phyloP scores from a whole-genome alignment of 2,888 invertebrate species.

The Nowickia ferox region DNA sequence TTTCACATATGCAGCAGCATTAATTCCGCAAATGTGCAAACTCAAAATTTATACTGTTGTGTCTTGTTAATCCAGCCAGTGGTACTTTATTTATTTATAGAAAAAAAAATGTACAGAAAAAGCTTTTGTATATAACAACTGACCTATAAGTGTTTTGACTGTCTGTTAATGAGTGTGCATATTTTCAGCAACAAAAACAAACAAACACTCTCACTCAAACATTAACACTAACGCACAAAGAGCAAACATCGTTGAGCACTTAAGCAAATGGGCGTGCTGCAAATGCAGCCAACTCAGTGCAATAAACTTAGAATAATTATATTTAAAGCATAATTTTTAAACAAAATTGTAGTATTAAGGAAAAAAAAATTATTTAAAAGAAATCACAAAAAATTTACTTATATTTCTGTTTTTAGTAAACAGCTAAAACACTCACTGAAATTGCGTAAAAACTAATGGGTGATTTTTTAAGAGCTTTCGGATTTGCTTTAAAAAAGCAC shows the following conservation, averaged over 20 bases:
- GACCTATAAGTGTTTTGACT: constrained; percentile 63
- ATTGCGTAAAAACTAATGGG: too few species aligned
- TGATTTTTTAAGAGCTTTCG: too few species aligned
- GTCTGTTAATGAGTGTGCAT: constrained; percentile 42
- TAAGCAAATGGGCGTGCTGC: too few species aligned
- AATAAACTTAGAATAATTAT: too few species aligned
- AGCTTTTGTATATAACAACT: constrained; percentile 54
- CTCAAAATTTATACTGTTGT: constrained; percentile 4
- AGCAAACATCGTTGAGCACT: constrained; percentile 41
- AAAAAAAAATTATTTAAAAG: too few species aligned
- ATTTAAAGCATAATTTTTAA: too few species aligned
- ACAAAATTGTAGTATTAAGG: too few species aligned
- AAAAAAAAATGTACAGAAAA: constrained; percentile 44
- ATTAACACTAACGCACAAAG: constrained; percentile 1
- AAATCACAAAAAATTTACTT: too few species aligned
- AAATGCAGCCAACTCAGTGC: too few species aligned
- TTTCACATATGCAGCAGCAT: constrained; percentile 22
- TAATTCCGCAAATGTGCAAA: neutral
- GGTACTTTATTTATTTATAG: constrained; percentile 59
- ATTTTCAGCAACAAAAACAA: constrained; percentile 31
- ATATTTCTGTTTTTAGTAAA: too few species aligned
- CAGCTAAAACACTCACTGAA: too few species aligned
- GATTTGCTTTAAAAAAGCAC: too few species aligned
- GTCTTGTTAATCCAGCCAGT: neutral
- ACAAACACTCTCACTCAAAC: neutral